Percentiles rank a stretch among this genome's conserved stretches.
phyloP scores from a whole-genome alignment of 1,140 invertebrate genomes.

The Helicoverpa armigera region DNA sequence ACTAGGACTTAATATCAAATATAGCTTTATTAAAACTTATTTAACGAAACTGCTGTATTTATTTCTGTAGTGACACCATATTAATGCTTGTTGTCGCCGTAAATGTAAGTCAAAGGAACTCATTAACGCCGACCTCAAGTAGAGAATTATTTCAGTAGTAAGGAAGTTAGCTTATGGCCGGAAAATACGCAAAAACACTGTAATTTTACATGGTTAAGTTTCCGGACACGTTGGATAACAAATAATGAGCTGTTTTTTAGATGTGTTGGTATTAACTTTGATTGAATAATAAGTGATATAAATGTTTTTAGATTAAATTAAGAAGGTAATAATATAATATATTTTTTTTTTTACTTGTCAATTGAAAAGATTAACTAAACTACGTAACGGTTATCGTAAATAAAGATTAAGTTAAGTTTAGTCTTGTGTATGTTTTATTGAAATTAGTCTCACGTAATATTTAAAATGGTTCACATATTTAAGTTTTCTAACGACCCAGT shows the following conservation, averaged over 20 bases:
- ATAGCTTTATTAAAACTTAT: no score
- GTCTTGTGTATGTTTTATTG: no score
- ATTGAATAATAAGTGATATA: not conserved
- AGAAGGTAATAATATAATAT: no score
- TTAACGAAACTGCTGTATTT: not conserved
- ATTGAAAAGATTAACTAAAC: no score
- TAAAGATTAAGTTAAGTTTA: no score
- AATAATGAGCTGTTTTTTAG: not conserved
- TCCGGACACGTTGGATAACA: not conserved
- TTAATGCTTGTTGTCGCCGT: slow-evolving; percentile 29
- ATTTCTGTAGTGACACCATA: not conserved
- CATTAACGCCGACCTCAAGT: slow-evolving; percentile 1
- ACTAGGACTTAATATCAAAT: no score
- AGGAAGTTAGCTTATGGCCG: slow-evolving; percentile 30
- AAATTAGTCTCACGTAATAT: not conserved
- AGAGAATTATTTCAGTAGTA: slow-evolving; percentile 17
- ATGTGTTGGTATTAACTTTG: not conserved
- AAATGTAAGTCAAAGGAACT: slow-evolving; percentile 26
- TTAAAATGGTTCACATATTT: not conserved
- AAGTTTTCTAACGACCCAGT: no score
- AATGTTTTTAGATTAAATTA: no score
- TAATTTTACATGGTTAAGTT: not conserved
- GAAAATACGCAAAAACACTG: slow-evolving; percentile 19
- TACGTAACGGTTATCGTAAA: no score
- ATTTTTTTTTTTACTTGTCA: no score